These are phyloP conservation scores for Pseudochirops cupreus DNA, from an alignment of 2,797 vertebrate species.

Conservation along the genomic window DNA sequence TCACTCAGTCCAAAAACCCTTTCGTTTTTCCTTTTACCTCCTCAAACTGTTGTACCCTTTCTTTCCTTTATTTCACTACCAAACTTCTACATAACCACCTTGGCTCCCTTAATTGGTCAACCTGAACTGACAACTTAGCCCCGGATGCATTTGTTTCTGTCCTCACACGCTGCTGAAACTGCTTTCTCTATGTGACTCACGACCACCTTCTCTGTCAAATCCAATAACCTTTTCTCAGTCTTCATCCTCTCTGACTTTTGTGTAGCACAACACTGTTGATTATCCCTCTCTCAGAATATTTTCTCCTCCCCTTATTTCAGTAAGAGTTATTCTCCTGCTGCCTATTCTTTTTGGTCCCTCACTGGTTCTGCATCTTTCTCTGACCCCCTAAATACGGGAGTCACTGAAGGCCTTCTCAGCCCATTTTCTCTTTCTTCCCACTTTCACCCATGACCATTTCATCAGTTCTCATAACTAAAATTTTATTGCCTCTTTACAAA, in stretches of 20 bases:
- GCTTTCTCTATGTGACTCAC: background rate
- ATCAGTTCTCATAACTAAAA: background rate
- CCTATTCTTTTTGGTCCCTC: background rate
- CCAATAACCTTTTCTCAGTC: background rate
- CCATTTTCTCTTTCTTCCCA: background rate
- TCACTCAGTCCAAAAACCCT: background rate
- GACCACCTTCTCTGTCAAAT: background rate
- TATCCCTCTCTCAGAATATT: background rate
- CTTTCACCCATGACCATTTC: background rate
- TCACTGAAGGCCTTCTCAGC: background rate
- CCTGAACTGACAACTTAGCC: background rate
- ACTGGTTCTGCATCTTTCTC: background rate
- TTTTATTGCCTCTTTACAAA: background rate
- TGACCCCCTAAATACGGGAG: background rate
- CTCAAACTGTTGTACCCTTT: background rate
- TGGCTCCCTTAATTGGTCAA: background rate
- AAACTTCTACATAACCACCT: background rate
- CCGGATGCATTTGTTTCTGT: background rate
- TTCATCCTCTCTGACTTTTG: background rate
- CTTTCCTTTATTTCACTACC: background rate
- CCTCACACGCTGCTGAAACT: background rate
- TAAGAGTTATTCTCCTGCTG: background rate
- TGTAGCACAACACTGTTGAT: background rate
- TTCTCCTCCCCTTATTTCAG: background rate
- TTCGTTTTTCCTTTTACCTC: background rate